Percentiles rank a stretch among this genome's conserved stretches.
Conservation (phyloP, 2,113 vertebrate species). For the Malurus alboscapulatus region DNA sequence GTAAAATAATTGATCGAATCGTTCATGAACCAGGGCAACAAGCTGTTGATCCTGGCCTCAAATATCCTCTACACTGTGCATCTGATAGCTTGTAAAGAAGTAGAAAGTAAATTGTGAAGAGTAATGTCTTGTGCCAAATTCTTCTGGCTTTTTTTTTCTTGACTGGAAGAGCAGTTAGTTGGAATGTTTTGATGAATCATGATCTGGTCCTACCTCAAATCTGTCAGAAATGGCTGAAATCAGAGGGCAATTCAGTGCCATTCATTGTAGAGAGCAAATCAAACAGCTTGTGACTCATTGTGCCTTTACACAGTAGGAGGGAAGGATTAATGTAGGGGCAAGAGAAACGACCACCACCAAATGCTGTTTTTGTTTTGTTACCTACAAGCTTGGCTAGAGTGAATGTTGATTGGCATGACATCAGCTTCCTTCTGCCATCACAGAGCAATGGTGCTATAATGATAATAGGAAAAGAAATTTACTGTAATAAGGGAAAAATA, state of each 20-base stretch:
- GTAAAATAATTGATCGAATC: background rate
- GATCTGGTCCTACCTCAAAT: background rate
- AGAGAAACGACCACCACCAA: background rate
- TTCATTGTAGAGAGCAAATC: background rate
- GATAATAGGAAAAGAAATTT: background rate
- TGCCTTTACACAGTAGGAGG: background rate
- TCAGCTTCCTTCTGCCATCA: background rate
- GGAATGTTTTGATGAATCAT: background rate
- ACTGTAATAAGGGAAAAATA: background rate
- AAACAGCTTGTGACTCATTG: background rate
- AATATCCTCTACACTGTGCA: background rate
- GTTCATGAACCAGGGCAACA: background rate
- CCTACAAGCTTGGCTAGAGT: background rate
- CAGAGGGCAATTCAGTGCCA: background rate
- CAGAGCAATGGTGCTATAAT: background rate
- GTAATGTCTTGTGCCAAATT: background rate
- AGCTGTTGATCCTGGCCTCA: background rate
- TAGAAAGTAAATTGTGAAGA: background rate
- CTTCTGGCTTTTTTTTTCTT: accelerated
- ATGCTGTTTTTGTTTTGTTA: background rate
- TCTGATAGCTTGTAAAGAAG: background rate
- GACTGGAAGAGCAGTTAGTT: background rate
- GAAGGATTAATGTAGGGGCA: background rate
- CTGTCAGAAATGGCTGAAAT: background rate
- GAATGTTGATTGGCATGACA: background rate